These are phyloP conservation scores for Trissolcus basalis DNA, from an alignment of 1,140 invertebrate genomes.

Conservation along the genomic window DNA sequence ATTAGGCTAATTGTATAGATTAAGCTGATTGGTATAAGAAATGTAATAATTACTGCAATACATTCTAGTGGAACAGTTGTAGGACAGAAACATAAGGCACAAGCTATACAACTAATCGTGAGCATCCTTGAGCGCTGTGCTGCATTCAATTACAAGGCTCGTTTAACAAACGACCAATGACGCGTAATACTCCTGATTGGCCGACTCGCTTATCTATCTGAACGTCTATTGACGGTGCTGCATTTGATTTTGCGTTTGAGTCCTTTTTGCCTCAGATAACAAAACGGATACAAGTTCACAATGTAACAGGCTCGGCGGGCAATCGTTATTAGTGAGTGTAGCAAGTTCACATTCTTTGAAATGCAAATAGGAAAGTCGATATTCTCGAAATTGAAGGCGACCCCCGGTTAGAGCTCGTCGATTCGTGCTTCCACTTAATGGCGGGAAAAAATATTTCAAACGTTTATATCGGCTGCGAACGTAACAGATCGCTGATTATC, in stretches of 20 bases:
- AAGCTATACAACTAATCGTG: slow-evolving; percentile 47
- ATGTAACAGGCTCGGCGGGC: slow-evolving; percentile 9
- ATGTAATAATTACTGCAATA: slow-evolving; percentile 30
- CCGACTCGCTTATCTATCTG: slow-evolving; percentile 56
- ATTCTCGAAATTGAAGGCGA: slow-evolving; percentile 45
- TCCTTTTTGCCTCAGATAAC: slow-evolving; percentile 47
- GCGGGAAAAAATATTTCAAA: slow-evolving; percentile 20
- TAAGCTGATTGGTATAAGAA: slow-evolving; percentile 17
- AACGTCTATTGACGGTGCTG: slow-evolving; percentile 43
- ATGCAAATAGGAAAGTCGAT: slow-evolving; percentile 59
- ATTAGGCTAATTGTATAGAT: no score
- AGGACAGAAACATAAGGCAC: slow-evolving; percentile 41
- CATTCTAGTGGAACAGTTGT: slow-evolving; percentile 30
- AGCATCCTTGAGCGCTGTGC: slow-evolving; percentile 36
- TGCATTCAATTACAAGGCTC: slow-evolving; percentile 61
- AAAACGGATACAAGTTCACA: slow-evolving; percentile 43
- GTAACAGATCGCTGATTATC: slow-evolving; percentile 39
- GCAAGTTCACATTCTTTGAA: slow-evolving; percentile 40
- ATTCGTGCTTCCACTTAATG: neutral
- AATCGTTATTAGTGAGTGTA: no score
- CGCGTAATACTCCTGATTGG: slow-evolving; percentile 58
- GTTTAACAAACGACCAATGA: slow-evolving; percentile 61
- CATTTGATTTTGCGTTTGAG: slow-evolving; percentile 47
- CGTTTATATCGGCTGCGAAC: slow-evolving; percentile 1
- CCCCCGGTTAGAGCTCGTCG: slow-evolving; percentile 17